Base-by-base conservation (phyloP, 2,888 invertebrate genomes). In the Omphaloscelis lunosa region DNA sequence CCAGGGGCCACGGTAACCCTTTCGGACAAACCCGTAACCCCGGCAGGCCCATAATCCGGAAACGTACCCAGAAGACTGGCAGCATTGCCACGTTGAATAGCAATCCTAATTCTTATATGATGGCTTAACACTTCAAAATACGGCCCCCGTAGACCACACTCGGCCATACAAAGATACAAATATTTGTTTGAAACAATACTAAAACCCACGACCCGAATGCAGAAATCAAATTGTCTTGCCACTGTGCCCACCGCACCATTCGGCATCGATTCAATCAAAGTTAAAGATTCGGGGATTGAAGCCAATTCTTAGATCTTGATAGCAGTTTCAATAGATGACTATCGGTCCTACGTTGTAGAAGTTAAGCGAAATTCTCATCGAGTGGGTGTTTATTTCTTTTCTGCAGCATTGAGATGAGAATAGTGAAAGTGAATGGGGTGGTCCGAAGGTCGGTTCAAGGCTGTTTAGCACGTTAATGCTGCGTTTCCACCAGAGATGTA, bases 261-360 rank as follows among this genome's bases (percentile, higher is more conserved):
- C 12, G 23, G 45, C 45, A 45, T 39, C 23, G 59, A 77, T 77
- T 81, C 61, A 81, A 77, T 77, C 59, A 45, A 77, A 77, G 59
- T 81, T 53, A 34, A 34, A 74, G 53, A 81, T 80, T 80, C 12
- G 41, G 41, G 17, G 41, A 77, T 34, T 17, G 56, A 63, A 77
- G 41, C 39, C 48, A 51, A 77, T 62, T 41, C 34, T 41, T 15
- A 48, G 7, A 79, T 79, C 78, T 62, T 51, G 67, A 79, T 79
- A 63, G 41, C 41, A 20, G 29, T 62, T 53, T 48, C 77, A 45
- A 79, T 68, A 67, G 77, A 83, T 83, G 48, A 51, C 41, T 83
- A 77, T 79, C 79, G 41, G 7, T 29, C 12, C n/a, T 34, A 15
- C 27, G 53, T 45, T 27, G 68, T 39, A 20, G 56, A 27, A 58